phyloP scores from a whole-genome alignment of 2,113 vertebrate genomes.

The Poecile atricapillus region DNA sequence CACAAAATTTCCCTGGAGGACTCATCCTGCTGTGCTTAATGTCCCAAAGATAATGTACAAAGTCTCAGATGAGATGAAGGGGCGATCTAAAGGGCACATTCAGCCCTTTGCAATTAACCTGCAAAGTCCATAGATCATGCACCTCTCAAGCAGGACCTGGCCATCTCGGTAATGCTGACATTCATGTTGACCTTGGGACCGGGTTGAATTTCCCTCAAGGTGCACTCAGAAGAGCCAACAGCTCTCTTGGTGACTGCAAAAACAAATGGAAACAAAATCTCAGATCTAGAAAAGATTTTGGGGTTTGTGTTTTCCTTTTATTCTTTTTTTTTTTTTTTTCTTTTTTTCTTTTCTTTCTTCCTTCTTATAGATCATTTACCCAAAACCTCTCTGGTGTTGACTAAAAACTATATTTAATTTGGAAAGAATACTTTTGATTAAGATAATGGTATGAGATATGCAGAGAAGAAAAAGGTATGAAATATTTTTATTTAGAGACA shows the following conservation, averaged over 20 bases:
- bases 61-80: background rate
- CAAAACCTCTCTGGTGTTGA: background rate
- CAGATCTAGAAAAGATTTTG: background rate
- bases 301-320: background rate
- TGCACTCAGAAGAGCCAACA: background rate
- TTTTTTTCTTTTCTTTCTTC: rapidly evolving
- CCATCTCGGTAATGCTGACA: background rate
- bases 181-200: background rate
- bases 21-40: background rate
- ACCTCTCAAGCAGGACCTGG: background rate
- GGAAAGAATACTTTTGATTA: background rate
- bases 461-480: background rate
- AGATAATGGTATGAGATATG: background rate
- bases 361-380: background rate
- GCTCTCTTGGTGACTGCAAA: background rate
- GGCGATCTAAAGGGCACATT: slow-evolving; percentile 25
- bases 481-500: background rate
- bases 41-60: slow-evolving; percentile 24
- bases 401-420: background rate
- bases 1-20: background rate
- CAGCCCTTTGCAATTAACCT: background rate
- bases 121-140: background rate
- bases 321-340: rapidly evolving
- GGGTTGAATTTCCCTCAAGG: background rate
- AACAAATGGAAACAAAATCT: background rate